A percentile compares a stretch with the other conserved stretches of the same genome.
phyloP scores from a whole-genome alignment of 2,888 invertebrate species.

The Trissoscelio sp. region DNA sequence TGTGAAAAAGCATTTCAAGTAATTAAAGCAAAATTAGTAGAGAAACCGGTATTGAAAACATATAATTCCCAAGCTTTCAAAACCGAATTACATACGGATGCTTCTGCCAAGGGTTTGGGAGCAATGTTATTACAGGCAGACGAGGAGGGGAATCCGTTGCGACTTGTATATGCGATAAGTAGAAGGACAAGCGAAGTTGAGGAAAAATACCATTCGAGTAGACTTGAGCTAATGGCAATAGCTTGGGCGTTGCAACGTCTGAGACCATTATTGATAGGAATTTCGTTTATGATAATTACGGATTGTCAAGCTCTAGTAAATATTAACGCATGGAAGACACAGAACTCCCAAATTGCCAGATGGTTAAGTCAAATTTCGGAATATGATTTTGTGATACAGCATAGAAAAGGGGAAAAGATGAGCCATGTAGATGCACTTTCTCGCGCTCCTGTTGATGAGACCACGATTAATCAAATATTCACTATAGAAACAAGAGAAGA shows the following conservation, averaged over 20 bases:
- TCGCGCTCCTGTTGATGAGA: constrained; percentile 59
- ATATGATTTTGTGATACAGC: constrained; percentile 60
- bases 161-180: constrained; percentile 39
- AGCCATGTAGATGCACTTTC: constrained; percentile 67
- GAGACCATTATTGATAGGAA: constrained; percentile 55
- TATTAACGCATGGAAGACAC: constrained; percentile 70
- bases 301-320: constrained; percentile 36
- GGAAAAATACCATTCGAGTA: constrained; percentile 26
- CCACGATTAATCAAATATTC: too few species aligned
- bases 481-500: not conserved
- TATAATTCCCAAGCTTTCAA: constrained; percentile 3
- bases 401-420: constrained; percentile 63
- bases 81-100: constrained; percentile 22
- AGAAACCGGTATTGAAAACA: not conserved
- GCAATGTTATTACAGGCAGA: constrained; percentile 20
- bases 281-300: constrained; percentile 16
- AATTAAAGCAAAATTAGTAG: not conserved
- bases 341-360: constrained; percentile 68
- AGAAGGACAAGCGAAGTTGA: constrained; percentile 8
- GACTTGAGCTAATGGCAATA: constrained; percentile 21
- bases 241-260: constrained; percentile 15
- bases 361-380: constrained; percentile 55
- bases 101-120: not conserved
- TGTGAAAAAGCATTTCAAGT: not conserved
- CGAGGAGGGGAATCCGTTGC: not conserved